Evolutionary conservation across 2,113 vertebrate genomes (phyloP).

Genomic region (Ameiurus melas): DNA sequence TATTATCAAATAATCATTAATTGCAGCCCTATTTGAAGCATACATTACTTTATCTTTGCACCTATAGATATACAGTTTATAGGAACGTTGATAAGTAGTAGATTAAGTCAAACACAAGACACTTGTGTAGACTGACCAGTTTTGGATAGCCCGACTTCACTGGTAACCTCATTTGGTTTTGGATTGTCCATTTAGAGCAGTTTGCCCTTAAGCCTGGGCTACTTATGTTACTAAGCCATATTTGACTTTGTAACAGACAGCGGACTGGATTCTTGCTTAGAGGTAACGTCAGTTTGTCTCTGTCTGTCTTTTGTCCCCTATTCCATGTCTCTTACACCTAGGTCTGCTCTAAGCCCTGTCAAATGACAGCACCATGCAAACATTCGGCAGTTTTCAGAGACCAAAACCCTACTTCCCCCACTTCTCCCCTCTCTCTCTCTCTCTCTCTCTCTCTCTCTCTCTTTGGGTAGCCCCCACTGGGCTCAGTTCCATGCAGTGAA

Average conservation of each 20-base stretch:
- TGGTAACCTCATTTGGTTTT: not conserved
- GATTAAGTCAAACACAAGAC: not conserved
- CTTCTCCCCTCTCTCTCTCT: conserved; percentile 32
- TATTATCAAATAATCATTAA: too few species aligned
- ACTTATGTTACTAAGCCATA: not conserved
- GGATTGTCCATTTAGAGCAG: not conserved
- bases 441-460: conserved; percentile 36
- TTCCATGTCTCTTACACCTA: conserved; percentile 55
- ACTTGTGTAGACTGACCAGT: not conserved
- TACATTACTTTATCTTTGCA: not conserved
- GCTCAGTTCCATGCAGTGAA: conserved; percentile 71
- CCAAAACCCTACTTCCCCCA: conserved; percentile 62
- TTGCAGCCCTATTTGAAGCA: not conserved
- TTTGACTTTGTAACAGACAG: not conserved
- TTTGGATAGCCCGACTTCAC: not conserved
- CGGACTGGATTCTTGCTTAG: not conserved
- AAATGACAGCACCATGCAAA: conserved; percentile 69
- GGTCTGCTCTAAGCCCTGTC: conserved; percentile 61
- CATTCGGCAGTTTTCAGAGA: conserved; percentile 64
- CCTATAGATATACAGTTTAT: not conserved
- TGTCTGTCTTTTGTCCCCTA: conserved; percentile 20
- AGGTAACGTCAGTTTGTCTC: not conserved
- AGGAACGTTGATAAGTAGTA: not conserved
- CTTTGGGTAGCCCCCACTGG: conserved; percentile 62
- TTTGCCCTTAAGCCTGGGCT: not conserved